Percentiles rank a stretch among this genome's conserved stretches.
Evolutionary conservation across 2,888 invertebrate genomes (phyloP).

Genomic region (Ptychoptera contaminata): DNA sequence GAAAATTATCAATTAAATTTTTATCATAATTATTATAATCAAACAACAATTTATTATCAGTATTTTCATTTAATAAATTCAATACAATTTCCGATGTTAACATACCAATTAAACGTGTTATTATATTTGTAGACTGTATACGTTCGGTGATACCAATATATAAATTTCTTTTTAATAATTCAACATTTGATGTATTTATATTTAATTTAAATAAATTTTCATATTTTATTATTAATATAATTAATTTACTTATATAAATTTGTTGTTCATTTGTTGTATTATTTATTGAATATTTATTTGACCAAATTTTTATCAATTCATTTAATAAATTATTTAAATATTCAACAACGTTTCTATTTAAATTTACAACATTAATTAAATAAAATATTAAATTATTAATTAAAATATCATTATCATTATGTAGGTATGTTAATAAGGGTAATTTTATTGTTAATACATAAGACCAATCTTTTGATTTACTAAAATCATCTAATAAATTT

Average conservation of each 20-base stretch:
- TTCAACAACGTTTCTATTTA: constrained; percentile 18
- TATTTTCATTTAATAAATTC: constrained; percentile 28
- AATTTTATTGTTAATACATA: constrained; percentile 47
- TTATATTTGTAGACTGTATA: constrained; percentile 43
- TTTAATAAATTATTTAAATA: constrained; percentile 32
- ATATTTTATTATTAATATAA: constrained; percentile 38
- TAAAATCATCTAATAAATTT: constrained; percentile 33
- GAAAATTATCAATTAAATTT: constrained; percentile 34
- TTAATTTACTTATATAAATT: constrained; percentile 48
- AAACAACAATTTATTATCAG: constrained; percentile 41
- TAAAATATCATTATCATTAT: constrained; percentile 28
- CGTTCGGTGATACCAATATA: constrained; percentile 52
- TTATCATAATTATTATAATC: constrained; percentile 43
- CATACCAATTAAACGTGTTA: constrained; percentile 56
- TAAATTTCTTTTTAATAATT: constrained; percentile 28
- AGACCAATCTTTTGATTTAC: constrained; percentile 43
- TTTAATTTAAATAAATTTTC: constrained; percentile 26
- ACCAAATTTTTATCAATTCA: constrained; percentile 49
- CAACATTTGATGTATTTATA: constrained; percentile 14
- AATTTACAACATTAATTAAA: constrained; percentile 30
- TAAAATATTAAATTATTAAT: constrained; percentile 46
- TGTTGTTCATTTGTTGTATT: constrained; percentile 53
- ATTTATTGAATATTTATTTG: constrained; percentile 43
- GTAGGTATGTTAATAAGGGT: constrained; percentile 37
- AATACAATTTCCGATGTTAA: constrained; percentile 49